These are phyloP conservation scores for Stenodera caucasica DNA, from an alignment of 2,888 invertebrate genomes.

Conservation along the genomic window DNA sequence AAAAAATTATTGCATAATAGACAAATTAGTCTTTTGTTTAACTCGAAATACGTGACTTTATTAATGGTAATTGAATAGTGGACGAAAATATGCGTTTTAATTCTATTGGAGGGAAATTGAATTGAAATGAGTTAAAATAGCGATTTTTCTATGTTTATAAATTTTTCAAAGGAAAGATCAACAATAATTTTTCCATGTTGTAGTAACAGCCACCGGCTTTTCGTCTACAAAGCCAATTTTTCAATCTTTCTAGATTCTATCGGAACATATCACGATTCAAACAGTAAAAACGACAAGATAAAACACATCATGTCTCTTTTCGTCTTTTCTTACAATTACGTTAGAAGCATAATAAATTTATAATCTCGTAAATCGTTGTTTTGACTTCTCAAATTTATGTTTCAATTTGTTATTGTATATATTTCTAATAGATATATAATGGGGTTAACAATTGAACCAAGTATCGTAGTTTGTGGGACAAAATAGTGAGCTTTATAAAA, in stretches of 20 bases:
- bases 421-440: too few relatives aligned
- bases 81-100: not conserved
- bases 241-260: not conserved
- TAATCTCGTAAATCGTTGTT: not conserved
- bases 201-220: not conserved
- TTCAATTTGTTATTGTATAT: too few relatives aligned
- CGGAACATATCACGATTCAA: not conserved
- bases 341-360: not conserved
- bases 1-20: not conserved
- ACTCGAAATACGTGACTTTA: not conserved
- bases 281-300: not conserved
- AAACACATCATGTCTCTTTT: not conserved
- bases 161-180: not conserved
- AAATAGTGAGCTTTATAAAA: conserved; percentile 21
- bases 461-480: not conserved
- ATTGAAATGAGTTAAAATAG: too few relatives aligned
- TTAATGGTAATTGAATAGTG: too few relatives aligned
- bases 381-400: too few relatives aligned
- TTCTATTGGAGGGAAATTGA: not conserved
- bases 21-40: not conserved
- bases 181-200: not conserved
- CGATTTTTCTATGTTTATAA: too few relatives aligned
- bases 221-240: not conserved
- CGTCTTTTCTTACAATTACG: not conserved
- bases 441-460: too few relatives aligned